phyloP scores from a whole-genome alignment of 2,797 vertebrate genomes.

The Emys orbicularis region DNA sequence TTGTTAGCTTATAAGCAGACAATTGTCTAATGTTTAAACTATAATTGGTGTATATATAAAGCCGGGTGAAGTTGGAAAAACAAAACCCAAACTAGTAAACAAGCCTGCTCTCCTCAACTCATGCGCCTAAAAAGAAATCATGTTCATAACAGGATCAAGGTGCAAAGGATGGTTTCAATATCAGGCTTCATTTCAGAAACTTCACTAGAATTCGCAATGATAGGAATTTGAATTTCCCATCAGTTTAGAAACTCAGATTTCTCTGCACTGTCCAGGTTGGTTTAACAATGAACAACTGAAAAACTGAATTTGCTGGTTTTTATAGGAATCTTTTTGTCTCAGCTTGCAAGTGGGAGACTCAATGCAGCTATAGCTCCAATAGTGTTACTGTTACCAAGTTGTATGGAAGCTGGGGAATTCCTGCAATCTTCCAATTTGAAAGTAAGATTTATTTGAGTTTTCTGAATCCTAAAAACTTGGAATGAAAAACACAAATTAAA shows the following conservation, averaged over 20 bases:
- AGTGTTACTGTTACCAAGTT: not conserved
- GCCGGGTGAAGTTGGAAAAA: not conserved
- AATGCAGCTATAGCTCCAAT: not conserved
- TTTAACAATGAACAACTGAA: not conserved
- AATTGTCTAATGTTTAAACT: not conserved
- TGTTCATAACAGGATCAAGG: fast-evolving
- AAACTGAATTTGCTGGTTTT: not conserved
- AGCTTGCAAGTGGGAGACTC: not conserved
- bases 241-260: not conserved
- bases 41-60: not conserved
- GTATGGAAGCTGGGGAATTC: constrained; percentile 3
- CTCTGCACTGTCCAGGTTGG: not conserved
- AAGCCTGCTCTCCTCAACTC: not conserved
- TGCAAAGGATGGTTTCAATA: not conserved
- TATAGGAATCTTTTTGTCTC: not conserved
- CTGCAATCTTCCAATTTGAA: not conserved
- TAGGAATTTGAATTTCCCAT: not conserved
- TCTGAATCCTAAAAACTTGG: not conserved
- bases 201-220: not conserved
- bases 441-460: not conserved
- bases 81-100: not conserved
- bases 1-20: not conserved
- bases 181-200: not conserved
- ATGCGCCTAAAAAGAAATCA: not conserved
- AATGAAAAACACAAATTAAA: not conserved